Base-by-base conservation (phyloP, 2,113 vertebrate species). In the Colius striatus region DNA sequence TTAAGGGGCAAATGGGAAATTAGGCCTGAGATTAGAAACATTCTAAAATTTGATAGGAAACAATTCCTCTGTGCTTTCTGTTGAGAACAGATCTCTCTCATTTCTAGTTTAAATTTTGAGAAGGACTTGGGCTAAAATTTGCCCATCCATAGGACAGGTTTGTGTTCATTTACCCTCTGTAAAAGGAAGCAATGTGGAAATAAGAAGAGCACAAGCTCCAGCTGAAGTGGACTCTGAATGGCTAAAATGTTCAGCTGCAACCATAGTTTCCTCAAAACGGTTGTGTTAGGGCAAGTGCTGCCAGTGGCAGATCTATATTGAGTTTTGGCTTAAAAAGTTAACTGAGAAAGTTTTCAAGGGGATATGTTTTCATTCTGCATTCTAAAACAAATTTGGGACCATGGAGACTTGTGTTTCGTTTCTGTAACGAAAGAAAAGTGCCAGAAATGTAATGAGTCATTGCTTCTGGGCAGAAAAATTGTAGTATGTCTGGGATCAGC, bases 391-490 rank as follows among this genome's bases (percentile, higher is more conserved):
- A 84, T 36, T 57, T 79, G 41, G 36, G 45, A 79, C 62, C 60
- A 21, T 13, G 16, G 70, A 91, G 61, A 65, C 54, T 36, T 22
- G 20, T 90, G 45, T 94, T 92, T 89, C 6, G 38, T 95, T 92
- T 79, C 62, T 92, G 82, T 34, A 70, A 79, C 66, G 25, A 65
- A 81, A 75, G 60, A 61, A 54, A 92, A 82, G 13, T 82, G 62
- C 70, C 62, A 92, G 58, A 87, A 96, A 84, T 41, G 16, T 87
- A 96, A 61, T 27, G 17, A 94, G 70, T 85, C 38, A 32, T 80
- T 9, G 0, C 58, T 81, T 89, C 54, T 84, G 74, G 61, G 74
- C 27, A 94, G 30, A 75, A 22, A 91, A 94, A 87, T 20, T 87
- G 30, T n/a, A 65, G 6, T 78, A 38, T 70, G 70, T 73, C n/a